A percentile compares a stretch with the other conserved stretches of the same genome.
phyloP scores from a whole-genome alignment of 2,888 invertebrate genomes.

The Ichneumoninae sp. region DNA sequence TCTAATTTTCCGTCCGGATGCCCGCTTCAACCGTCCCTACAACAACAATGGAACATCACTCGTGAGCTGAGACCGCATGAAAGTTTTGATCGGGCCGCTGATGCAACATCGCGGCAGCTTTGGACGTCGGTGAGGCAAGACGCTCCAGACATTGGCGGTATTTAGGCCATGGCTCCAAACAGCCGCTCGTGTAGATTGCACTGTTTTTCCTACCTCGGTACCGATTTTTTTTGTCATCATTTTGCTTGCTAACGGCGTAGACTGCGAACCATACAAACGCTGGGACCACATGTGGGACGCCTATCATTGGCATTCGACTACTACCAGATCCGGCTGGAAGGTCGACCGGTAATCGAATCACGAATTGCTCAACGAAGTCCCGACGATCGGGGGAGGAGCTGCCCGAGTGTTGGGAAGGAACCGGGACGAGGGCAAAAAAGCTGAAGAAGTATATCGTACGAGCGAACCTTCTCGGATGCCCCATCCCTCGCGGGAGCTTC shows the following conservation, averaged over 20 bases:
- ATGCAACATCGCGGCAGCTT: neutral
- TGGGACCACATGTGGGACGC: neutral
- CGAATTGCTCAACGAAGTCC: conserved; percentile 28
- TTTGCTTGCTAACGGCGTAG: neutral
- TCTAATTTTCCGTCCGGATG: neutral
- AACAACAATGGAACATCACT: neutral
- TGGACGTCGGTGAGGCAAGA: neutral
- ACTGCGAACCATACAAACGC: neutral
- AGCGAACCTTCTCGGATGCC: conserved; percentile 2
- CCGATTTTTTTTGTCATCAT: neutral
- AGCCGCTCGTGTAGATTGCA: neutral
- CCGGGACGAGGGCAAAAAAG: conserved; percentile 14
- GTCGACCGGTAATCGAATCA: conserved; percentile 39
- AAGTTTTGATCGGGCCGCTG: neutral
- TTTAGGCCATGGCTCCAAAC: neutral
- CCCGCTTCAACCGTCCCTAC: no score
- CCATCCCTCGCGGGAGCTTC: neutral
- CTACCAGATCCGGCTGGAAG: conserved; percentile 2
- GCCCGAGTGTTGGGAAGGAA: neutral
- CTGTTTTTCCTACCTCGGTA: neutral
- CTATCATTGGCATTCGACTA: neutral
- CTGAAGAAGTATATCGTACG: conserved; percentile 17
- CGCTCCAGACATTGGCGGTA: neutral
- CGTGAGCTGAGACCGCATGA: neutral
- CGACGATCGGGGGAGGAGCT: conserved; percentile 3